A percentile compares a stretch with the other conserved stretches of the same genome.
phyloP scores from a whole-genome alignment of 2,888 invertebrate genomes.

The Aelia acuminata region DNA sequence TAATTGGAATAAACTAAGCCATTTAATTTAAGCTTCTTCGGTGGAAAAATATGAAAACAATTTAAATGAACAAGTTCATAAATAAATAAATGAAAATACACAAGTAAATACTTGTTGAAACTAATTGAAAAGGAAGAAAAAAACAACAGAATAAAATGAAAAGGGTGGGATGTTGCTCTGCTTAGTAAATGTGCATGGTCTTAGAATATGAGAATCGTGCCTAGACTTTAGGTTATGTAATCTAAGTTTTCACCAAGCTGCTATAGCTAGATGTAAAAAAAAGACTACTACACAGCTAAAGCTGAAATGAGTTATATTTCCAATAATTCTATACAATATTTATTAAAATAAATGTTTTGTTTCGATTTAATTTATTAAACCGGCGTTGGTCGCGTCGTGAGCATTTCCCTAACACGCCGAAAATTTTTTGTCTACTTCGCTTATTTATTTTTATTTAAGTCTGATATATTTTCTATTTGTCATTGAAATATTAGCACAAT shows the following conservation, averaged over 20 bases:
- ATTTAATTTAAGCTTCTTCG: too few relatives aligned
- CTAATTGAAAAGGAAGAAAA: neutral
- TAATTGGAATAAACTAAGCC: too few relatives aligned
- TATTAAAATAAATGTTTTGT: too few relatives aligned
- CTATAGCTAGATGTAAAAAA: neutral
- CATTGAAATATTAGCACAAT: too few relatives aligned
- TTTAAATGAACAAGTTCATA: too few relatives aligned
- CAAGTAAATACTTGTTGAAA: slow-evolving; percentile 10
- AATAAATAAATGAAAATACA: neutral
- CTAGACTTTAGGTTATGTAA: slow-evolving; percentile 11
- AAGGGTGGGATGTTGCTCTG: neutral
- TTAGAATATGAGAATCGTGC: slow-evolving; percentile 38
- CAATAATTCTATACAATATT: neutral
- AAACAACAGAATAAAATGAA: slow-evolving; percentile 10
- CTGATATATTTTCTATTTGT: too few relatives aligned
- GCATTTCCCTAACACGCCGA: too few relatives aligned
- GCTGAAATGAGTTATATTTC: neutral
- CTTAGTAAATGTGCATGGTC: slow-evolving; percentile 14
- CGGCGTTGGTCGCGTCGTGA: too few relatives aligned
- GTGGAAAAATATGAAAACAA: too few relatives aligned
- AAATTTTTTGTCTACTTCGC: too few relatives aligned
- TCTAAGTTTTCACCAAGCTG: neutral
- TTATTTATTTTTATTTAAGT: too few relatives aligned
- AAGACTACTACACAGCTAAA: neutral
- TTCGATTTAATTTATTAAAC: neutral